Evolutionary conservation across 2,888 invertebrate genomes (phyloP), one percentile per base, ranked within the genome.

Genomic region (Caenorhabditis doughertyi): DNA sequence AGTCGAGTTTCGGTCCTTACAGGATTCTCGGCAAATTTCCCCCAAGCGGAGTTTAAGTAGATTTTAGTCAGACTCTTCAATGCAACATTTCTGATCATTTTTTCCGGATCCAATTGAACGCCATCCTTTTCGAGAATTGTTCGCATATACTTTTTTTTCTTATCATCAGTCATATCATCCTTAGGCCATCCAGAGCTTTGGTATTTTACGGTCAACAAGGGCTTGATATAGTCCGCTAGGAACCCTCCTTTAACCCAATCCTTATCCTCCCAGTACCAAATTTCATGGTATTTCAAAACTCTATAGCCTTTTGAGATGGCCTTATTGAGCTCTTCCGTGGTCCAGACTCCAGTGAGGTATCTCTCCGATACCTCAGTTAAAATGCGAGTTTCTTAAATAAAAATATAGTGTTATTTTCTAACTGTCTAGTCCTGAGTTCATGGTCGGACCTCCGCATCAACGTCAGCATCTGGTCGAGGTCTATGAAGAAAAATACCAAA

Each of bases 21-120:
- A 5, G 65, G 65, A 23, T 65, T 65, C 49, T 65, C 49, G 5
- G 65, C 65, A 13, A 65, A 65, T 32, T 65, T 65, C 2, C 49
- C 65, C 65, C 65, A 65, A 2, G 49, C 65, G 1, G 49, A 29
- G 21, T 65, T 65, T 2, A 65, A 32, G 32, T 49, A 65, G n/a
- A 65, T 9, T 21, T 65, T 65, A 1, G 64, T 8, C 1, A 64
- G 64, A 60, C 42, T 42, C 16, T 42, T 39, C 42, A 60, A 3
- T 21, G 60, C 60, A 2, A 23, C 11, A 5, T 60, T 60, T 9
- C 11, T 5, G 2, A 11, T n/a, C 2, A 60, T 23, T 13, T 42
- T 25, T 0, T 21, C 11, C 2, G 13, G 2, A 5, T 60, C 25
- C 8, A 60, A 16, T 2, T 60, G 2, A 11, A 60, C n/a, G 7